A percentile compares a stretch with the other conserved stretches of the same genome.
Evolutionary conservation across 2,113 vertebrate genomes (phyloP).

Genomic region (Capreolus pygargus): DNA sequence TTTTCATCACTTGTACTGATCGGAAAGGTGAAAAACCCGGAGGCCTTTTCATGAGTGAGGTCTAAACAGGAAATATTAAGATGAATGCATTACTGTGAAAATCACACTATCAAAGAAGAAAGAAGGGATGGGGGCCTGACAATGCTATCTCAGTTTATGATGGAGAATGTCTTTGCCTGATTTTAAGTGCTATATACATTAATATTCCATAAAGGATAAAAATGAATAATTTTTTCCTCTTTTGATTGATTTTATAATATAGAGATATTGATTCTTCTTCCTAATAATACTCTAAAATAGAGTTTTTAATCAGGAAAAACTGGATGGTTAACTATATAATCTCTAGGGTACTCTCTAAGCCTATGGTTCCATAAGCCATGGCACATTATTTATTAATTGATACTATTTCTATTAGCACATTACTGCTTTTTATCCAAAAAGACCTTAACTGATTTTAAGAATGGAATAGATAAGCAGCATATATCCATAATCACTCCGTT

Average conservation of each 20-base stretch:
- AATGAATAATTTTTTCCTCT: background rate
- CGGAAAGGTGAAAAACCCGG: slow-evolving; percentile 84
- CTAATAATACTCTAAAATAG: background rate
- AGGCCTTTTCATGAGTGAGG: background rate
- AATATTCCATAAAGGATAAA: background rate
- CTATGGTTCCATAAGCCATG: background rate
- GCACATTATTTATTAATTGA: background rate
- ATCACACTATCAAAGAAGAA: background rate
- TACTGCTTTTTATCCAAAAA: background rate
- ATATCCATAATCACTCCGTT: background rate
- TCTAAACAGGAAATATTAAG: slow-evolving; percentile 67
- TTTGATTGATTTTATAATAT: background rate
- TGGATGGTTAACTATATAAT: background rate
- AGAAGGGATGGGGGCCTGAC: background rate
- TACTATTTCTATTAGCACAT: background rate
- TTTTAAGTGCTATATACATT: background rate
- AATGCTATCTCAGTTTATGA: background rate
- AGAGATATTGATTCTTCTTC: background rate
- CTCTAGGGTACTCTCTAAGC: background rate
- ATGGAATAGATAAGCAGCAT: background rate
- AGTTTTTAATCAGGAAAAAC: slow-evolving; percentile 5
- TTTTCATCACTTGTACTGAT: rapidly evolving
- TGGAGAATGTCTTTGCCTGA: background rate
- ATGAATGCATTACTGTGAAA: slow-evolving; percentile 32
- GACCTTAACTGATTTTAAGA: background rate